Conservation (phyloP, 2,113 vertebrate genomes). For the Crocuta crocuta region DNA sequence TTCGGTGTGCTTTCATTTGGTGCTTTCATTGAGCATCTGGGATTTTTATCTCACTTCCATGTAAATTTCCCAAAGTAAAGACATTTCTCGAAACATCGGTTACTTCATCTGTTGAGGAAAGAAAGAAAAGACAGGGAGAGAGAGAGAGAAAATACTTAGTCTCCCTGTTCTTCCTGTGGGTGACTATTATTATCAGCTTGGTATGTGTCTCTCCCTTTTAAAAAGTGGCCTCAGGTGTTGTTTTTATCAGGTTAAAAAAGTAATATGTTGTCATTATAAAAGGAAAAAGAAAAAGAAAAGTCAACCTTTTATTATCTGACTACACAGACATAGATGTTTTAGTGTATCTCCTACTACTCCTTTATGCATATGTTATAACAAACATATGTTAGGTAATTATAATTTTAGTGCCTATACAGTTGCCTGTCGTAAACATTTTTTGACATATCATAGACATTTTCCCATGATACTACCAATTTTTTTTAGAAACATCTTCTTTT, state of each 20-base stretch:
- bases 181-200: neutral
- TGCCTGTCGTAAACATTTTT: neutral
- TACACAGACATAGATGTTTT: conserved; percentile 22
- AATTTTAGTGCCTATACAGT: conserved; percentile 7
- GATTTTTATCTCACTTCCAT: neutral
- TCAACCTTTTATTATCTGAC: neutral
- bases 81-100: neutral
- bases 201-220: neutral
- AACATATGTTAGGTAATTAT: conserved; percentile 14
- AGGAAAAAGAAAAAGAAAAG: neutral
- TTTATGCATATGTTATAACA: neutral
- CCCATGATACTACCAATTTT: neutral
- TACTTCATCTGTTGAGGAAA: neutral
- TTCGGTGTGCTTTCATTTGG: neutral
- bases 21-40: neutral
- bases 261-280: neutral
- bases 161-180: neutral
- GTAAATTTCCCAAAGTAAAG: neutral
- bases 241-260: conserved; percentile 33
- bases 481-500: neutral
- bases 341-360: neutral
- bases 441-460: conserved; percentile 6
- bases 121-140: neutral
- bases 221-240: neutral
- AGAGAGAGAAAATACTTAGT: neutral